phyloP scores from a whole-genome alignment of 2,888 invertebrate genomes.

The Meandrusa payeni region DNA sequence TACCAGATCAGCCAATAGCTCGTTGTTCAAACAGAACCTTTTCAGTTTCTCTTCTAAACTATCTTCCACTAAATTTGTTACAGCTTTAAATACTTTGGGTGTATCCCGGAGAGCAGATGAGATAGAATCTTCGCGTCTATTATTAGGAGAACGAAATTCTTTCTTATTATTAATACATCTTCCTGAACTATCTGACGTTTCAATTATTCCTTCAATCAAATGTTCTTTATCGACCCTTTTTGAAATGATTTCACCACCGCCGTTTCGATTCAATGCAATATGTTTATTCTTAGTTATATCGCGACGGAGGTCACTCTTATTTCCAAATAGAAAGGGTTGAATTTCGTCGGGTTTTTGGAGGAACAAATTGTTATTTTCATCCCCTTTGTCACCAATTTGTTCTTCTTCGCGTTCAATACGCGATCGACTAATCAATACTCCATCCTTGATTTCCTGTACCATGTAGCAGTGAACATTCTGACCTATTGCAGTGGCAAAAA shows the following conservation, averaged over 20 bases:
- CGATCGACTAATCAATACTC: not conserved
- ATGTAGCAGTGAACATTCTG: conserved; percentile 5
- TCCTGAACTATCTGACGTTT: no score
- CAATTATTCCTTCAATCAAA: no score
- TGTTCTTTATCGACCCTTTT: no score
- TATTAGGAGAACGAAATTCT: not conserved
- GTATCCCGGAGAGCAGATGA: no score
- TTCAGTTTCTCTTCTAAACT: conserved; percentile 19
- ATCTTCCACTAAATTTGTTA: conserved; percentile 3
- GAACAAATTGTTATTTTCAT: conserved; percentile 3
- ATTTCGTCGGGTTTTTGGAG: not conserved
- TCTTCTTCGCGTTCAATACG: not conserved
- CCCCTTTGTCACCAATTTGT: not conserved
- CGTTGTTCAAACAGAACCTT: conserved; percentile 36
- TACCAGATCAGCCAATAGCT: conserved; percentile 35
- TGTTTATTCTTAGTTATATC: no score
- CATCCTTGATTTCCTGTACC: conserved; percentile 7
- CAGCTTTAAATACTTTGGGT: no score
- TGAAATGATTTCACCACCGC: no score
- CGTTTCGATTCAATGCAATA: no score
- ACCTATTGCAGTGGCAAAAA: conserved; percentile 1
- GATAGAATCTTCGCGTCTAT: not conserved
- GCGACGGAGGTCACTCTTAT: no score
- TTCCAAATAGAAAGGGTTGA: not conserved
- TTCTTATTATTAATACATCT: not conserved